Conservation (phyloP, 1,140 invertebrate genomes). For the Rhopalosiphum maidis region DNA sequence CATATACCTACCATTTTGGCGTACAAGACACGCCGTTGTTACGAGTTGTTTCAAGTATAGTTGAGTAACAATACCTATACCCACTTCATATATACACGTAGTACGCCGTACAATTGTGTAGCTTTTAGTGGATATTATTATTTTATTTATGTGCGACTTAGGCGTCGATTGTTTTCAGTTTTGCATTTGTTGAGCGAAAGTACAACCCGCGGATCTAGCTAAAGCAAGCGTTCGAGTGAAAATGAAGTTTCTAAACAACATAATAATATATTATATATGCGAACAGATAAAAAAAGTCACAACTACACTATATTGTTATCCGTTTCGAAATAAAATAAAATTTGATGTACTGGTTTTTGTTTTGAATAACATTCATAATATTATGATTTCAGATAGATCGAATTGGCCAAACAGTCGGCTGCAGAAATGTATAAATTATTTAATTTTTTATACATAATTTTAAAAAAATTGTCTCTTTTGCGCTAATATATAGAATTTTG, state of each 20-base stretch:
- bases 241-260: slow-evolving; percentile 21
- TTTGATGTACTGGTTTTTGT: neutral
- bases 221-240: neutral
- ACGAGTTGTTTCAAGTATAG: neutral
- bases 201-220: neutral
- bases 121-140: neutral
- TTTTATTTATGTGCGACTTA: slow-evolving; percentile 4
- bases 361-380: neutral
- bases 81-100: neutral
- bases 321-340: neutral
- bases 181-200: neutral
- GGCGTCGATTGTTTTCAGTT: neutral
- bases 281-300: neutral
- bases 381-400: neutral
- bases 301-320: neutral
- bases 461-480: neutral
- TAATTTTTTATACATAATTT: neutral
- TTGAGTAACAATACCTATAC: neutral
- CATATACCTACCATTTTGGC: neutral
- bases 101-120: neutral
- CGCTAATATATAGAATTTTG: neutral
- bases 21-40: neutral
- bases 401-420: neutral
- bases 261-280: neutral
- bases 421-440: too few species aligned